A percentile compares a stretch with the other conserved stretches of the same genome.
Conservation (phyloP, 2,888 invertebrate species). For the Steinernema carpocapsae region DNA sequence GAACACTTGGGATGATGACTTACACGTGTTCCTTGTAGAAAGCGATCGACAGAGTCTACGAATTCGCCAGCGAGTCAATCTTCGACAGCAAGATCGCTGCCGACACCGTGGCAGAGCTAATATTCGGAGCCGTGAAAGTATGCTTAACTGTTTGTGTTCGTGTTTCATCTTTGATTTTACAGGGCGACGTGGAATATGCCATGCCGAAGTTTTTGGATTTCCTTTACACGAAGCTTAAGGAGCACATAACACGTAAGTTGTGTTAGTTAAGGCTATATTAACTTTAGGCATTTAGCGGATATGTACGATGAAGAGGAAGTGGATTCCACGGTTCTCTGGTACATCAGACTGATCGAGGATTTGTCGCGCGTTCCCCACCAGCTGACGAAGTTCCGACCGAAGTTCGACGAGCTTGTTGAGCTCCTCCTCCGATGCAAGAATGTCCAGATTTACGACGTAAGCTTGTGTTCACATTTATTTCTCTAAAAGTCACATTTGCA, state of each 20-base stretch:
- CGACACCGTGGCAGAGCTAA: slow-evolving; percentile 79
- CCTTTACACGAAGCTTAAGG: slow-evolving; percentile 49
- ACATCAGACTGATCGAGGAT: slow-evolving; percentile 70
- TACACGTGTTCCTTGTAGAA: slow-evolving; percentile 71
- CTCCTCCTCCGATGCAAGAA: slow-evolving; percentile 78
- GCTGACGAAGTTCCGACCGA: background rate
- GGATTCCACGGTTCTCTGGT: slow-evolving; percentile 63
- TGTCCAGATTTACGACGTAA: slow-evolving; percentile 76
- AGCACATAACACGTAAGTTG: slow-evolving; percentile 50
- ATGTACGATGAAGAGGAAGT: slow-evolving; percentile 59
- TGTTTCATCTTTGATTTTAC: slow-evolving; percentile 17
- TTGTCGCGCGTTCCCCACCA: slow-evolving; percentile 73
- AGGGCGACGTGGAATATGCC: slow-evolving; percentile 54
- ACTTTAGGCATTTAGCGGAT: slow-evolving; percentile 44
- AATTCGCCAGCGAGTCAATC: slow-evolving; percentile 78
- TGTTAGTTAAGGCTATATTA: slow-evolving; percentile 46
- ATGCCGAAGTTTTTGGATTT: slow-evolving; percentile 62
- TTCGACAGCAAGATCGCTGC: slow-evolving; percentile 85
- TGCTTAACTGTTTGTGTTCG: too few species aligned
- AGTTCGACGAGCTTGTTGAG: slow-evolving; percentile 77
- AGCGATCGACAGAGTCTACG: slow-evolving; percentile 79
- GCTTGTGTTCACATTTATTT: too few species aligned
- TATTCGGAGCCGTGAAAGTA: slow-evolving; percentile 74
- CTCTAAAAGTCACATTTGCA: background rate
- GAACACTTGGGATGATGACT: too few species aligned